A percentile compares a stretch with the other conserved stretches of the same genome.
Conservation (phyloP, 2,113 vertebrate species). For the Pyrgilauda ruficollis region DNA sequence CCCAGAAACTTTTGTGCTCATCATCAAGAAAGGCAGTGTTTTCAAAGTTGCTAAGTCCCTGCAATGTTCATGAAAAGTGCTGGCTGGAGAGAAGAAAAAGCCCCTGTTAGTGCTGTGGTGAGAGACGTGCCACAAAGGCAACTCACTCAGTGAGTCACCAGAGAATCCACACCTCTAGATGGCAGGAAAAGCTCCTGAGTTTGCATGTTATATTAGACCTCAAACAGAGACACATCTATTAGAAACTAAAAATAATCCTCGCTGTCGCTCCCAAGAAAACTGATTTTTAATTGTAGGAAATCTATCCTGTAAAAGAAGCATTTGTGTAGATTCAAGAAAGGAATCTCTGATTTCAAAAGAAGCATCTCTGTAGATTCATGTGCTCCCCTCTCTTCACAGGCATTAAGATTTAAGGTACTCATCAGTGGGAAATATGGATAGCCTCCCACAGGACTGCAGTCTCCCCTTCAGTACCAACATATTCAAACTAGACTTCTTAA, state of each 20-base stretch:
- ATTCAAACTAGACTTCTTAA: conserved; percentile 51
- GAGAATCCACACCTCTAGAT: conserved; percentile 23
- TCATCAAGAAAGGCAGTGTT: not conserved
- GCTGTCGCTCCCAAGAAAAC: not conserved
- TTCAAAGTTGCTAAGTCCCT: not conserved
- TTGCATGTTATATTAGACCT: not conserved
- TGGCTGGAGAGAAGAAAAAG: not conserved
- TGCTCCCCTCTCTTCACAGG: not conserved
- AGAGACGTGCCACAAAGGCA: not conserved
- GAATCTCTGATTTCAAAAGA: no score
- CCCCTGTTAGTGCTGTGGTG: not conserved
- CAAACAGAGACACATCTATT: not conserved
- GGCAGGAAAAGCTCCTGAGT: conserved; percentile 1
- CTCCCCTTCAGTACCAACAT: conserved; percentile 26
- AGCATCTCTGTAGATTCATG: not conserved
- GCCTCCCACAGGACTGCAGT: conserved; percentile 24
- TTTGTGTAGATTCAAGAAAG: not conserved
- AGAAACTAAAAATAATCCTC: not conserved
- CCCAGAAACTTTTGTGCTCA: not conserved
- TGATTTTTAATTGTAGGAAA: conserved; percentile 19
- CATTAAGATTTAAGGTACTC: conserved; percentile 48
- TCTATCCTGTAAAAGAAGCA: not conserved
- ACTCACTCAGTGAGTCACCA: not conserved
- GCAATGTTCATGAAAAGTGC: not conserved
- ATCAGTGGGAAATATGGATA: conserved; percentile 23